Evolutionary conservation across 2,113 vertebrate genomes (phyloP).

Genomic region (Monopterus albus): DNA sequence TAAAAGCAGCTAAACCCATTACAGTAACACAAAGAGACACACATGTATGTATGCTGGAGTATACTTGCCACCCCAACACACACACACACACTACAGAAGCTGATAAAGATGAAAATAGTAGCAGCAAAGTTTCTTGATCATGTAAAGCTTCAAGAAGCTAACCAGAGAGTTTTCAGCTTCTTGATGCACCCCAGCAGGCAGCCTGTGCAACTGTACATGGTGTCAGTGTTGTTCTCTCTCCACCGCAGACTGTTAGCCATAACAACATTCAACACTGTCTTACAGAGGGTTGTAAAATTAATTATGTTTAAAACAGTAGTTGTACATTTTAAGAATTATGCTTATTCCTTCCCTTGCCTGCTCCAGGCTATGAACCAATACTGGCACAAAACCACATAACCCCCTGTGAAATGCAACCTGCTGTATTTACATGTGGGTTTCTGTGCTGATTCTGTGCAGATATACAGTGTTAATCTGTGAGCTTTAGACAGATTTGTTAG

Average conservation of each 20-base stretch:
- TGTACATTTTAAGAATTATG: neutral
- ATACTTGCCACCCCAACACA: neutral
- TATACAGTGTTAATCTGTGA: too few relatives aligned
- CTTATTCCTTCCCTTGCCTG: too few relatives aligned
- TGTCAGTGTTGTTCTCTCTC: slow-evolving; percentile 17
- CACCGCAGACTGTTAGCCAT: slow-evolving; percentile 10
- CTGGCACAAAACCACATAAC: too few relatives aligned
- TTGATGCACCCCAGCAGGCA: slow-evolving; percentile 37
- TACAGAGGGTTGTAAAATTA: slow-evolving; percentile 10
- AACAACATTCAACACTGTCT: slow-evolving; percentile 21
- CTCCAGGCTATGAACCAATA: too few relatives aligned
- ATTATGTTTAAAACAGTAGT: neutral
- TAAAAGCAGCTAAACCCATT: slow-evolving; percentile 36
- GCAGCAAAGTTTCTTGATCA: slow-evolving; percentile 69
- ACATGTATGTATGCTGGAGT: slow-evolving; percentile 8
- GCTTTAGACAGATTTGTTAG: too few relatives aligned
- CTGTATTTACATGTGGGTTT: too few relatives aligned
- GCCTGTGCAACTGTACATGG: slow-evolving; percentile 27
- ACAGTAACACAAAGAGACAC: slow-evolving; percentile 32
- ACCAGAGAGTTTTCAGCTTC: slow-evolving; percentile 44
- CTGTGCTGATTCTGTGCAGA: too few relatives aligned
- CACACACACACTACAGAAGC: slow-evolving; percentile 23
- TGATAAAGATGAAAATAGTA: slow-evolving; percentile 61
- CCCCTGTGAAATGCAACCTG: too few relatives aligned
- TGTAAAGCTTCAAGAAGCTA: slow-evolving; percentile 45